phyloP scores from a whole-genome alignment of 2,797 vertebrate species.

The Poecilia picta region DNA sequence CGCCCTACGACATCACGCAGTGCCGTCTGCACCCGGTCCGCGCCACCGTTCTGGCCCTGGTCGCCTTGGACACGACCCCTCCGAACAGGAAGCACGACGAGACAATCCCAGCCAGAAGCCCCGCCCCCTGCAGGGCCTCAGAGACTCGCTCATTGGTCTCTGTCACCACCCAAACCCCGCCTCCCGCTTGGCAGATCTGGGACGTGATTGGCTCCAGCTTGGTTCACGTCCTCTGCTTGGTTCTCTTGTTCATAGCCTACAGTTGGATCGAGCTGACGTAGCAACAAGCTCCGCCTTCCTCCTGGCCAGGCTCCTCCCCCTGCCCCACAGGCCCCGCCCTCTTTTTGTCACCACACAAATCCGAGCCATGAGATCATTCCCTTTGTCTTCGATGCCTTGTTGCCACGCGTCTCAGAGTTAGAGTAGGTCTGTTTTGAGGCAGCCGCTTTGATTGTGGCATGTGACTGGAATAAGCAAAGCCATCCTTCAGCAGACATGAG shows the following conservation, averaged over 20 bases:
- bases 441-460: not conserved
- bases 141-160: constrained; percentile 59
- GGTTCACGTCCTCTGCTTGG: constrained; percentile 91
- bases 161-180: constrained; percentile 84
- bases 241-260: constrained; percentile 91
- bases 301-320: not conserved
- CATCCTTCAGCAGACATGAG: not conserved
- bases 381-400: not conserved
- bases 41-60: constrained; percentile 87
- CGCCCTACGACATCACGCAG: constrained; percentile 94
- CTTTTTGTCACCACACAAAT: not conserved
- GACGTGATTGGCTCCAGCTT: constrained; percentile 93
- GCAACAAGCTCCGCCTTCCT: constrained; percentile 39
- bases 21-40: constrained; percentile 88
- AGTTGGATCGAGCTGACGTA: constrained; percentile 91
- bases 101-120: constrained; percentile 36
- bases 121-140: constrained; percentile 29
- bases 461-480: not conserved
- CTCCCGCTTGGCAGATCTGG: constrained; percentile 90
- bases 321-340: accelerated
- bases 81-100: constrained; percentile 49
- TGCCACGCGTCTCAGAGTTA: not conserved
- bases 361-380: not conserved
- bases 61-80: constrained; percentile 82
- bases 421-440: not conserved